Evolutionary conservation across 1,140 invertebrate species (phyloP), one percentile per base, ranked within the genome.

Genomic region (Belonocnema kinseyi): DNA sequence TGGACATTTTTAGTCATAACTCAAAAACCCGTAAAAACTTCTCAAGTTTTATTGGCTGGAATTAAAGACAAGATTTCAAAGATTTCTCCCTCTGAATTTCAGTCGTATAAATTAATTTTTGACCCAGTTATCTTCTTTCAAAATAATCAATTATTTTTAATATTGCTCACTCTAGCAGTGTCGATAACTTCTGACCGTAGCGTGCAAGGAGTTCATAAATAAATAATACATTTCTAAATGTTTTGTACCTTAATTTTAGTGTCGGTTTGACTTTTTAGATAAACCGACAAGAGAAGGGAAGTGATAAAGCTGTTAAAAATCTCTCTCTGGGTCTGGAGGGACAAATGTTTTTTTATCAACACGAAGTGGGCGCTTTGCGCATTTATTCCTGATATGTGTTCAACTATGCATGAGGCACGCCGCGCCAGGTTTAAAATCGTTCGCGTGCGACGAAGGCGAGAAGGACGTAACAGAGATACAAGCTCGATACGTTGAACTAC

Each of bases 391-490:
- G 26, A 66, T 66, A 66, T 66, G 79, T 81, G 81, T 81, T 84
- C 53, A 76, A 79, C 74, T 61, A 77, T 72, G 73, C 73, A 53
- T 50, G 72, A 78, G 66, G 66, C 74, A 77, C 56, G 79, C 74
- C 72, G 50, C 40, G 53, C 77, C 72, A 33, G 46, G 75, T 79
- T 76, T 52, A 85, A 82, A 85, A 85, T 81, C 81, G 80, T 80
- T 87, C 79, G 85, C 87, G 85, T 87, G 85, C 82, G 80, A 73
- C 70, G 77, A 85, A 87, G 84, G 84, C 83, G 85, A 85, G 82
- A 87, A 87, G 84, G 82, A 88, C 85, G 85, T 87, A 85, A 86
- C 85, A 73, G 71, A 88, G 88, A 90, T 90, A 90, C 88, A 90
- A 86, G 86, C 86, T 85, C 79, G 88, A 89, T 90, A 89, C 79